Conservation (phyloP, 2,888 invertebrate genomes). For the Drosophila pseudotalamancana region DNA sequence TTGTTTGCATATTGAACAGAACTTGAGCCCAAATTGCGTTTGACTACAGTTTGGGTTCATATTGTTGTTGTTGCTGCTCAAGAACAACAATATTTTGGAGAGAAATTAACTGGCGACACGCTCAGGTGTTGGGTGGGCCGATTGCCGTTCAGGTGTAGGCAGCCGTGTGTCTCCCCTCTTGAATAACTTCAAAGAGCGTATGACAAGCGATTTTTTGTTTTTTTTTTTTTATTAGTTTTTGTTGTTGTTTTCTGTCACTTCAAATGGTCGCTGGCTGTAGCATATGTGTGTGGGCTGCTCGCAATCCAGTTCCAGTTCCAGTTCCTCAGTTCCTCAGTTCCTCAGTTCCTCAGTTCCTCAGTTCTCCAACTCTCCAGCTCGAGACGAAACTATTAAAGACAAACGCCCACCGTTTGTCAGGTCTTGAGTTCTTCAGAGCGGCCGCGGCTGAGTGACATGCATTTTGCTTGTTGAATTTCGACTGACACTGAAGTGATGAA, state of each 20-base stretch:
- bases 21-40: slow-evolving; percentile 21
- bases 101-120: slow-evolving; percentile 55
- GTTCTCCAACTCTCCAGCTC: too few species aligned
- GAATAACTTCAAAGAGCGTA: slow-evolving; percentile 45
- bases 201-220: slow-evolving; percentile 25
- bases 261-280: slow-evolving; percentile 31
- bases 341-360: too few species aligned
- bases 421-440: slow-evolving; percentile 32
- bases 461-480: slow-evolving; percentile 42
- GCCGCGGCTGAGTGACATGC: slow-evolving; percentile 62
- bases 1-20: slow-evolving; percentile 56
- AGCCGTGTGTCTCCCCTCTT: slow-evolving; percentile 11
- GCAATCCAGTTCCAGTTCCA: slow-evolving; percentile 44
- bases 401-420: slow-evolving; percentile 69
- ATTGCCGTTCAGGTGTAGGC: slow-evolving; percentile 53
- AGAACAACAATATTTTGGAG: slow-evolving; percentile 7
- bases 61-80: slow-evolving; percentile 1
- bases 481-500: slow-evolving; percentile 73
- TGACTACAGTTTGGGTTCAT: slow-evolving; percentile 8
- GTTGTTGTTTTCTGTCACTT: slow-evolving; percentile 43
- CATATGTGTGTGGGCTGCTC: slow-evolving; percentile 52
- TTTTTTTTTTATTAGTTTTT: neutral
- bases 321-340: neutral
- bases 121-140: slow-evolving; percentile 28
- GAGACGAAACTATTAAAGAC: slow-evolving; percentile 61